phyloP scores from a whole-genome alignment of 2,113 vertebrate species.

The Steatornis caripensis region DNA sequence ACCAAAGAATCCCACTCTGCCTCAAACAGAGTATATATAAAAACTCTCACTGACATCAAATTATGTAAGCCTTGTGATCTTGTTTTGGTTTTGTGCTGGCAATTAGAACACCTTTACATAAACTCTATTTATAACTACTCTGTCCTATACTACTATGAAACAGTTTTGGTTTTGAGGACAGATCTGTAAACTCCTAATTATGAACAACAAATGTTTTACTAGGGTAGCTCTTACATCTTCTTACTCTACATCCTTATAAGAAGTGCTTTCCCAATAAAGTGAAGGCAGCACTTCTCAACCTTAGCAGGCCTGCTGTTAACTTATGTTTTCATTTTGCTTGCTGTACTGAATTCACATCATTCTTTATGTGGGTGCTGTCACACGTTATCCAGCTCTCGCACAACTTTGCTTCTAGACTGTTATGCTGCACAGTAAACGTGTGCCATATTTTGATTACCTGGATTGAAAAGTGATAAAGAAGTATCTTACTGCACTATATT shows the following conservation, averaged over 20 bases:
- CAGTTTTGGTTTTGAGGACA: background rate
- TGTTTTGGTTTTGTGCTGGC: background rate
- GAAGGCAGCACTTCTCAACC: background rate
- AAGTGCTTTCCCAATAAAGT: background rate
- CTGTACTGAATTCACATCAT: background rate
- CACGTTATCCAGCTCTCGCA: background rate
- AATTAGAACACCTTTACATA: background rate
- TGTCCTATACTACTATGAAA: background rate
- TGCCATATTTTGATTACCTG: background rate
- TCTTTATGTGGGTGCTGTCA: background rate
- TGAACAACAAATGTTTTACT: background rate
- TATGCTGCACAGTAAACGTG: background rate
- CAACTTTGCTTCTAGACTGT: background rate
- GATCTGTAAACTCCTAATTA: background rate
- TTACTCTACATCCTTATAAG: background rate
- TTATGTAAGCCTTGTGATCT: background rate
- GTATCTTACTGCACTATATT: background rate
- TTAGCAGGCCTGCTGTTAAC: background rate
- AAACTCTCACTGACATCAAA: background rate
- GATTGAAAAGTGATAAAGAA: background rate
- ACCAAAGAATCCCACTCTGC: background rate
- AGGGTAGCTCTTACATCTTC: background rate
- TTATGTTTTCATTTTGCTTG: background rate
- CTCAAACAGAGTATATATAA: background rate
- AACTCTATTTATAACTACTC: background rate